Percentiles rank a stretch among this genome's conserved stretches.
phyloP scores from a whole-genome alignment of 1,140 invertebrate species.

The Drosophila quadrilineata region DNA sequence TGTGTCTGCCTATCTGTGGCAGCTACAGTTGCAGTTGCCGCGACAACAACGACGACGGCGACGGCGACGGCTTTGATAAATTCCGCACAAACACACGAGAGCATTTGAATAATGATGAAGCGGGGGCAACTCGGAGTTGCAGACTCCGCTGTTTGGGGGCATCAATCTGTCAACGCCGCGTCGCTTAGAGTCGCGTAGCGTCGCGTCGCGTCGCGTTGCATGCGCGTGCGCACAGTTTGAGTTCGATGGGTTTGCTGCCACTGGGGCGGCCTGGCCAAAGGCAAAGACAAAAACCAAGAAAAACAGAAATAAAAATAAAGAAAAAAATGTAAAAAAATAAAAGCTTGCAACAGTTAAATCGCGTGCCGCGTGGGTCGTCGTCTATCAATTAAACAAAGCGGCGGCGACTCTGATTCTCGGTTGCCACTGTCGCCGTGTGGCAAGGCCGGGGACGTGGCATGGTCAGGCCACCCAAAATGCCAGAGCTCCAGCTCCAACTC shows the following conservation, averaged over 20 bases:
- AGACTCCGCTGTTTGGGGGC: conserved; percentile 52
- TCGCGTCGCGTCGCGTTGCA: conserved; percentile 58
- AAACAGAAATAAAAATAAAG: conserved; percentile 20
- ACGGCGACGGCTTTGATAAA: conserved; percentile 69
- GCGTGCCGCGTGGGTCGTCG: conserved; percentile 45
- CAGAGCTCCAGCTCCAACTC: conserved; percentile 73
- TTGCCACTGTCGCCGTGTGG: neutral
- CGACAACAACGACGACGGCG: conserved; percentile 24
- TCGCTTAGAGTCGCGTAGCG: conserved; percentile 24
- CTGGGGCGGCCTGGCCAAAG: conserved; percentile 50
- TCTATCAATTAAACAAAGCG: conserved; percentile 78
- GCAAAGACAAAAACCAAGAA: conserved; percentile 28
- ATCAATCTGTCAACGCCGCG: conserved; percentile 74
- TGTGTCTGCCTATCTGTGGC: no score
- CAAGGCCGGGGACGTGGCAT: conserved; percentile 69
- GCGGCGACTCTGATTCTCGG: conserved; percentile 11
- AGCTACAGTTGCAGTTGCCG: conserved; percentile 8
- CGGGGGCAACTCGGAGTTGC: conserved; percentile 45
- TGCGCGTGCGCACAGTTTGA: conserved; percentile 75
- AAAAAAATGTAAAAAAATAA: conserved; percentile 39
- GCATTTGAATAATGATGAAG: conserved; percentile 76
- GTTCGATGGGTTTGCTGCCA: conserved; percentile 75
- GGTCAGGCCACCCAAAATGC: conserved; percentile 73
- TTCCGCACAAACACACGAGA: conserved; percentile 73
- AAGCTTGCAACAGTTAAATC: conserved; percentile 49